Evolutionary conservation across 2,113 vertebrate species (phyloP), one percentile per base, ranked within the genome.

Genomic region (Cryptomyrus ogoouensis): DNA sequence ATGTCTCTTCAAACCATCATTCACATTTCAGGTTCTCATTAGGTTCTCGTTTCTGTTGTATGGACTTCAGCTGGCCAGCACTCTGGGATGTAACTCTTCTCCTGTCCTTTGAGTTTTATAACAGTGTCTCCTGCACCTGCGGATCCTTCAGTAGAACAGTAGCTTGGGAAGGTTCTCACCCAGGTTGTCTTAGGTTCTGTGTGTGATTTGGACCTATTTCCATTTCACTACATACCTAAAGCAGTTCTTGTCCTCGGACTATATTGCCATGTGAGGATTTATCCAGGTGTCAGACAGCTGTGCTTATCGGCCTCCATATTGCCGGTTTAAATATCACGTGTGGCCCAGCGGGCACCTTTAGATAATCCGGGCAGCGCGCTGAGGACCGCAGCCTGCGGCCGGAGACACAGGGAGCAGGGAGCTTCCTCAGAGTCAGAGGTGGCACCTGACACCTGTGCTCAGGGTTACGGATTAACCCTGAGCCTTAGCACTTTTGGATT

Each of bases 101-200:
- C 31, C 47, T 8, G 39, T 87, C 85, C 50, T 87, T 56, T 31
- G 85, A 50, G 47, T 87, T 53, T 56, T 53, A 53, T 39, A 35
- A 42, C n/a, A 53, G 83, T 3, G n/a, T 87, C 90, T 89, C 90
- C 89, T 88, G 56, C 46, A 21, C 27, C 24, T 21, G n/a, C n/a
- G 1, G 9, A 52, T 87, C 50, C 50, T 31, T 31, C 3, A 87
- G 31, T 56, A 31, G 44, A 8, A 35, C 50, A 5, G 27, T 15
- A 10, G 12, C 27, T 56, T 56, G 13, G 47, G 85, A 53, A 87
- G 15, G 46, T 87, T 70, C 62, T 70, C n/a, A 70, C n/a, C 3
- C 62, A 70, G 10, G 27, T 70, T 35, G 13, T 3, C 31, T 19
- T 10, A 2, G 7, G 13, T 35, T 87, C 31, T 87, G 13, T 27